Conservation (phyloP, 2,113 vertebrate genomes). For the Pavo muticus region DNA sequence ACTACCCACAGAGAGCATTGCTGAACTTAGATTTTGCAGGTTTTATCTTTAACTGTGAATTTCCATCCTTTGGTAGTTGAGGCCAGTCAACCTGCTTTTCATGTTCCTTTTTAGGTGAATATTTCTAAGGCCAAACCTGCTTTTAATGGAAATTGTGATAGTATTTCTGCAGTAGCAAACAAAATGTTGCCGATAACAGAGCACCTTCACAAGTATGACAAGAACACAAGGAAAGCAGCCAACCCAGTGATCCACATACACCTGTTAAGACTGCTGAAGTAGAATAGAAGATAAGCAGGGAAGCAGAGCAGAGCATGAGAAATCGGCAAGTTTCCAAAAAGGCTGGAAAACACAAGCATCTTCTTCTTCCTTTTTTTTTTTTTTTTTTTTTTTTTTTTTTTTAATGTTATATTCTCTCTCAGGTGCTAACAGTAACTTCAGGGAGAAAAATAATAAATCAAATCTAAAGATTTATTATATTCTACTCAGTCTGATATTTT, state of each 20-base stretch:
- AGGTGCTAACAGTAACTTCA: background rate
- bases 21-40: slow-evolving; percentile 33
- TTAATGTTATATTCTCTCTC: background rate
- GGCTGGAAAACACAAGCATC: slow-evolving; percentile 9
- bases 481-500: slow-evolving; percentile 21
- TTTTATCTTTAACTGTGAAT: slow-evolving; percentile 61
- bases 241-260: slow-evolving; percentile 12
- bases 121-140: slow-evolving; percentile 29
- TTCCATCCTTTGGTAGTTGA: slow-evolving; percentile 22
- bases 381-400: fast-evolving
- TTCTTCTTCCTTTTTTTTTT: background rate
- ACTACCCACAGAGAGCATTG: slow-evolving; percentile 25
- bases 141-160: slow-evolving; percentile 18
- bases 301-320: background rate
- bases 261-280: slow-evolving; percentile 44
- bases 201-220: slow-evolving; percentile 17
- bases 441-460: slow-evolving; percentile 7
- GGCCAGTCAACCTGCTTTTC: slow-evolving; percentile 24
- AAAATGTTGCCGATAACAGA: slow-evolving; percentile 12
- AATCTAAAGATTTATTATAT: slow-evolving; percentile 39
- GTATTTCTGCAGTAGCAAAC: slow-evolving; percentile 33
- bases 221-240: slow-evolving; percentile 46
- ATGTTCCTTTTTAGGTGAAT: slow-evolving; percentile 37
- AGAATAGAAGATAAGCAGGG: slow-evolving; percentile 28
- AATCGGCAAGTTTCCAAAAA: slow-evolving; percentile 48